These are phyloP conservation scores for Lepisosteus osseus DNA, from an alignment of 2,113 vertebrate genomes.

Conservation along the genomic window DNA sequence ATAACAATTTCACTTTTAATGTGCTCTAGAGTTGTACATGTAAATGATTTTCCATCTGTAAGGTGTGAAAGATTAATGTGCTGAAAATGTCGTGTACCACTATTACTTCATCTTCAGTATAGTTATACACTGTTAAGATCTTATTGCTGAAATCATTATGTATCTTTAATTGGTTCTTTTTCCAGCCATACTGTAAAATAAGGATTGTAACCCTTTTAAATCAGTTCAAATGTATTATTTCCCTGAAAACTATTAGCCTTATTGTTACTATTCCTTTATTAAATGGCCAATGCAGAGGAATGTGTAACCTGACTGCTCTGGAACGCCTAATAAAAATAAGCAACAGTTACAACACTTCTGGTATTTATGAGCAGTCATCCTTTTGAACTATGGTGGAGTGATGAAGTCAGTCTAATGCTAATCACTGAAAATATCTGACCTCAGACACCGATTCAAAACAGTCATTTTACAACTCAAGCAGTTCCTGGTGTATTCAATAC, in stretches of 20 bases:
- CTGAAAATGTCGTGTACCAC: slow-evolving; percentile 52
- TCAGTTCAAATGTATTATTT: not conserved
- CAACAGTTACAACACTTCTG: not conserved
- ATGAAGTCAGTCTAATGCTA: too few relatives aligned
- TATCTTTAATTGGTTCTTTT: not conserved
- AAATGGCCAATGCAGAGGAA: not conserved
- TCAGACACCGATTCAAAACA: too few relatives aligned
- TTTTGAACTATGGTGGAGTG: too few relatives aligned
- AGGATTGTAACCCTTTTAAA: not conserved
- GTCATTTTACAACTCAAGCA: too few relatives aligned
- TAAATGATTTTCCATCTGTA: slow-evolving; percentile 40
- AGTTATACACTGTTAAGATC: slow-evolving; percentile 47
- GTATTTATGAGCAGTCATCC: too few relatives aligned
- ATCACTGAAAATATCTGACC: too few relatives aligned
- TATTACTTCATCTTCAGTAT: slow-evolving; percentile 69
- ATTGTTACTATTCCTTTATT: not conserved
- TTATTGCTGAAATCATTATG: not conserved
- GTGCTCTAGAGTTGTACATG: slow-evolving; percentile 21
- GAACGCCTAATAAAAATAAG: not conserved
- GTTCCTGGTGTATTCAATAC: too few relatives aligned
- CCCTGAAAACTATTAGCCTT: not conserved
- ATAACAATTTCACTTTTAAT: not conserved
- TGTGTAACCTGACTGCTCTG: not conserved
- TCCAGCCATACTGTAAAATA: too few relatives aligned
- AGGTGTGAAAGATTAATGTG: slow-evolving; percentile 35